Evolutionary conservation across 2,113 vertebrate genomes (phyloP).

Genomic region (Turdus rufiventris): DNA sequence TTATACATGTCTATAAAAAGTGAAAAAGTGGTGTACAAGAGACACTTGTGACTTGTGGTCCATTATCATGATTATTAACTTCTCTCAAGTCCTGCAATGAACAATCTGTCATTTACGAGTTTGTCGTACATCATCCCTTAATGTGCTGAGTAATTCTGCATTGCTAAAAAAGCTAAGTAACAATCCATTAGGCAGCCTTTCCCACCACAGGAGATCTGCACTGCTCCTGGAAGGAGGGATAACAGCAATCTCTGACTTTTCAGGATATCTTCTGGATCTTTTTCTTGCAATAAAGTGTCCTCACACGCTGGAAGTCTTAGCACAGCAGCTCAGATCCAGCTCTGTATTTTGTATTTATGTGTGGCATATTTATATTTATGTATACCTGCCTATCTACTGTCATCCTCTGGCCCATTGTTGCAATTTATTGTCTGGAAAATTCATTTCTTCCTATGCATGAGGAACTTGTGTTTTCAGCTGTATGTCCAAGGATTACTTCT

Average conservation of each 20-base stretch:
- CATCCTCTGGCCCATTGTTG: neutral
- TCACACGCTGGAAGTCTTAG: neutral
- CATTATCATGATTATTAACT: conserved; percentile 56
- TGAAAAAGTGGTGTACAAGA: conserved; percentile 44
- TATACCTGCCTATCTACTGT: neutral
- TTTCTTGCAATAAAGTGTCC: neutral
- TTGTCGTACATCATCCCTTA: neutral
- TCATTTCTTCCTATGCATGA: neutral
- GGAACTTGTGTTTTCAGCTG: neutral
- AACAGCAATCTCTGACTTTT: neutral
- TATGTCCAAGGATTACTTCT: neutral
- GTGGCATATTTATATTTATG: neutral
- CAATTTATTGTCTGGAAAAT: neutral
- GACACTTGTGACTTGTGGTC: neutral
- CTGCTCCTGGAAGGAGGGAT: neutral
- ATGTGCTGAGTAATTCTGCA: neutral
- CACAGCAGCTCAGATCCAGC: neutral
- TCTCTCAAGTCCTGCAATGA: conserved; percentile 6
- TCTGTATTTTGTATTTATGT: neutral
- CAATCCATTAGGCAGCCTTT: neutral
- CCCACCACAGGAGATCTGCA: neutral
- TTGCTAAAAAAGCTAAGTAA: neutral
- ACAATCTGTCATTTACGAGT: conserved; percentile 8
- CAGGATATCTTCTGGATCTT: neutral
- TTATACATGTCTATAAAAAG: conserved; percentile 37